These are phyloP conservation scores for Anastatus disparis DNA, from an alignment of 1,140 invertebrate species.

Conservation along the genomic window DNA sequence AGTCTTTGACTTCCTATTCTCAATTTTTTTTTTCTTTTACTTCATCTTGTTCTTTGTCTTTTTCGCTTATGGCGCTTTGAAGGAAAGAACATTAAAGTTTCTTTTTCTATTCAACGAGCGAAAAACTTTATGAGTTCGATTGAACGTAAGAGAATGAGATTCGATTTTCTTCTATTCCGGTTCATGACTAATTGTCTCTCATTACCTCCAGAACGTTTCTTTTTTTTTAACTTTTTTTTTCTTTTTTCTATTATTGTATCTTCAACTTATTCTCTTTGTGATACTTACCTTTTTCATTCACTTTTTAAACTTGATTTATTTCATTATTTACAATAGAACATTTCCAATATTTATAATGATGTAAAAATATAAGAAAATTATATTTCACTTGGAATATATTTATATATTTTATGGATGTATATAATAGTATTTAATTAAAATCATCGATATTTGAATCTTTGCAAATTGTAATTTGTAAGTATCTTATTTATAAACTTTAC, in stretches of 20 bases:
- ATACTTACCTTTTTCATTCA: neutral
- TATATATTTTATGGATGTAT: no score
- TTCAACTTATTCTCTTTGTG: neutral
- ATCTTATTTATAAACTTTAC: no score
- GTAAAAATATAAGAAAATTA: no score
- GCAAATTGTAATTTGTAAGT: no score
- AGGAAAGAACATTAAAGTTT: conserved; percentile 13
- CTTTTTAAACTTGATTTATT: no score
- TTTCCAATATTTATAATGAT: no score
- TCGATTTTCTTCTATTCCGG: neutral
- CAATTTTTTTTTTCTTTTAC: neutral
- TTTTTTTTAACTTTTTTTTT: neutral
- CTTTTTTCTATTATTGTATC: neutral
- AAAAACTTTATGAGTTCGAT: conserved; percentile 23
- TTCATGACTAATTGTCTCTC: conserved; percentile 14
- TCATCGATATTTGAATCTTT: no score
- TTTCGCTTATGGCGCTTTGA: neutral
- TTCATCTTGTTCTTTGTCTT: neutral
- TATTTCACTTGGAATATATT: no score
- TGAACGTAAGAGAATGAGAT: neutral
- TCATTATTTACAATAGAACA: no score
- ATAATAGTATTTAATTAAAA: no score
- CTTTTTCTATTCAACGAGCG: conserved; percentile 1
- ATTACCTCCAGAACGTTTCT: neutral
- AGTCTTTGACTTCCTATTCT: no score